Evolutionary conservation across 2,888 invertebrate genomes (phyloP).

Genomic region (Drosophila rellima): DNA sequence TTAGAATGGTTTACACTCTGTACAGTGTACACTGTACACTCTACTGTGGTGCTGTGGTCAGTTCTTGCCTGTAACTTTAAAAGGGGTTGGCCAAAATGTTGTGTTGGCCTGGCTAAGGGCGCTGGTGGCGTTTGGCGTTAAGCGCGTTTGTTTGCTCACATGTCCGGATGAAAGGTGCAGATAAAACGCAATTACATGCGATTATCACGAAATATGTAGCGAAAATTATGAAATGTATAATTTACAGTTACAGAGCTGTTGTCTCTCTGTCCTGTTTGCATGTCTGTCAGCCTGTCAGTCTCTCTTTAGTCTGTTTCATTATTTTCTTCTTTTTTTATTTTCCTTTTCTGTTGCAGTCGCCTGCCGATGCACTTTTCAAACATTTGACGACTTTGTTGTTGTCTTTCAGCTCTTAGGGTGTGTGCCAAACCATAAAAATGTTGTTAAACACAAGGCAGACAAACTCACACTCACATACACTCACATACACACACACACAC

Average conservation of each 20-base stretch:
- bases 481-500: conserved; percentile 9
- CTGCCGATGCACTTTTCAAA: conserved; percentile 58
- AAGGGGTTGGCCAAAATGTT: conserved; percentile 41
- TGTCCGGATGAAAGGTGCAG: conserved; percentile 85
- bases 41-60: conserved; percentile 61
- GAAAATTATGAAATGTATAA: conserved; percentile 85
- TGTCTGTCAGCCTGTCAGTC: conserved; percentile 9
- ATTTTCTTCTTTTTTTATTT: neutral
- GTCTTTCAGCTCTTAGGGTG: conserved; percentile 76
- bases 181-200: conserved; percentile 85
- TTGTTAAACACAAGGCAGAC: conserved; percentile 79
- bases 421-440: conserved; percentile 84
- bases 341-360: conserved; percentile 32
- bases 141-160: conserved; percentile 82
- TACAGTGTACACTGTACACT: neutral
- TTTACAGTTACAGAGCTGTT: conserved; percentile 82
- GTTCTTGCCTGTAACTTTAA: conserved; percentile 8
- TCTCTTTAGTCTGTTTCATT: conserved; percentile 13
- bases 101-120: conserved; percentile 47
- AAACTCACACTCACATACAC: conserved; percentile 7
- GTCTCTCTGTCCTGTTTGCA: conserved; percentile 14
- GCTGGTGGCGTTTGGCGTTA: conserved; percentile 49
- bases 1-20: conserved; percentile 6
- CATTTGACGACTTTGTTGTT: conserved; percentile 52
- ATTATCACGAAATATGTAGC: conserved; percentile 83